phyloP scores from a whole-genome alignment of 2,113 vertebrate genomes.

The Pygoscelis adeliae region DNA sequence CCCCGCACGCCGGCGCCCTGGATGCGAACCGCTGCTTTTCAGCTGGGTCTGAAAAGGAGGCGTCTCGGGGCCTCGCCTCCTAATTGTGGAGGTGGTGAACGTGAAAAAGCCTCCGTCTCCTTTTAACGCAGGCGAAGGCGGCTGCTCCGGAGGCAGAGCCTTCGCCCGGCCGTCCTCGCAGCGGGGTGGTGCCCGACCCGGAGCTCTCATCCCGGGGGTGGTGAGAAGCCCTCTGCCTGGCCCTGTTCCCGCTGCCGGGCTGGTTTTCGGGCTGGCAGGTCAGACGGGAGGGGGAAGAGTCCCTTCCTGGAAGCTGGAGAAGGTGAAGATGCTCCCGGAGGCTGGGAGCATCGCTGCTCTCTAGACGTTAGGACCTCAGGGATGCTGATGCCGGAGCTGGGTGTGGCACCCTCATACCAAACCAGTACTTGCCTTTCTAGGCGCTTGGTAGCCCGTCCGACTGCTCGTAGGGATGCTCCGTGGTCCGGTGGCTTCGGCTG shows the following conservation, averaged over 20 bases:
- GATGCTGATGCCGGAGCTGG: neutral
- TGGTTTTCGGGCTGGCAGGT: neutral
- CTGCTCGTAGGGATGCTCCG: neutral
- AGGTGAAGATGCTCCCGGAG: neutral
- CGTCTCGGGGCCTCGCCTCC: neutral
- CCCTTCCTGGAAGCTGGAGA: neutral
- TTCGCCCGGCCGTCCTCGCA: neutral
- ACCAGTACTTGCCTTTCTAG: neutral
- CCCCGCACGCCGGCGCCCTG: neutral
- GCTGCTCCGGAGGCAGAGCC: neutral
- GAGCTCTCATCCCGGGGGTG: neutral
- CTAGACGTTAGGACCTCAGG: neutral
- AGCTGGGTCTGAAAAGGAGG: neutral
- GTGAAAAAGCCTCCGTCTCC: constrained; percentile 2
- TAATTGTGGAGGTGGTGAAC: constrained; percentile 3
- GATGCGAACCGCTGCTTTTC: neutral
- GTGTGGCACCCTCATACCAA: neutral
- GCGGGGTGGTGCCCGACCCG: neutral
- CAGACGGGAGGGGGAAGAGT: neutral
- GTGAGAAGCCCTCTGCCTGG: neutral
- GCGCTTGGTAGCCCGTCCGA: neutral
- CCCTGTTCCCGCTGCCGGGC: neutral
- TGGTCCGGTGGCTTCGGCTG: neutral
- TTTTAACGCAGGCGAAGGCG: neutral
- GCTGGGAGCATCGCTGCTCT: neutral